A percentile compares a stretch with the other conserved stretches of the same genome.
phyloP scores from a whole-genome alignment of 2,113 vertebrate genomes.

The Tiliqua scincoides region DNA sequence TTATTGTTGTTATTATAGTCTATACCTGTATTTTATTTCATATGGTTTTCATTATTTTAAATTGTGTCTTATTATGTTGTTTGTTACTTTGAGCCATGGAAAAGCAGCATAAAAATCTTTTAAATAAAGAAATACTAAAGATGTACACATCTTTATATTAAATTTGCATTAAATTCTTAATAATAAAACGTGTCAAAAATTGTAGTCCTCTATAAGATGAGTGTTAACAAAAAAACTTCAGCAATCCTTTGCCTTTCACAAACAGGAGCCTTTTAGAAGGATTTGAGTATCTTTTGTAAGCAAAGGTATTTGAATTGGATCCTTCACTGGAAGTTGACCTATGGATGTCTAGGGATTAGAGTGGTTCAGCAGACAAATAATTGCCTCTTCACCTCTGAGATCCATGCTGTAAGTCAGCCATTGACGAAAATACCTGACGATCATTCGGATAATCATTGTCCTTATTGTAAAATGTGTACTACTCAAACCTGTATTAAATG shows the following conservation, averaged over 20 bases:
- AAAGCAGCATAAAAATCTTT: no score
- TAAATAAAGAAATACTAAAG: no score
- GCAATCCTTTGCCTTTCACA: neutral
- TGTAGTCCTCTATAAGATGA: no score
- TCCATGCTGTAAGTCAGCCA: conserved; percentile 26
- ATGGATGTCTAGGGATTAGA: conserved; percentile 42
- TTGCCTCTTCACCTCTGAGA: conserved; percentile 58
- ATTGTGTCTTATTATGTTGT: no score
- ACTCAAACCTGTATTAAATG: conserved; percentile 21
- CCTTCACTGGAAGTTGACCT: conserved; percentile 38
- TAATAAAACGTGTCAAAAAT: no score
- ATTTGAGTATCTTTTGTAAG: conserved; percentile 55
- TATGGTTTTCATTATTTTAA: no score
- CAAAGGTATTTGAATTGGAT: conserved; percentile 63
- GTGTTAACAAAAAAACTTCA: neutral
- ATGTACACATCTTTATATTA: no score
- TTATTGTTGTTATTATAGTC: no score
- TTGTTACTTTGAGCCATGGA: no score
- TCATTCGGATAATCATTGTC: conserved; percentile 40
- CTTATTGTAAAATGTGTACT: conserved; percentile 12
- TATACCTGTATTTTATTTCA: no score
- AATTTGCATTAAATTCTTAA: no score
- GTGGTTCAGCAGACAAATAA: conserved; percentile 35
- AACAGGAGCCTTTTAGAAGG: conserved; percentile 25
- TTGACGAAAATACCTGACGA: conserved; percentile 42